phyloP scores from a whole-genome alignment of 2,888 invertebrate genomes.

The Branchipolynoe longqiensis region DNA sequence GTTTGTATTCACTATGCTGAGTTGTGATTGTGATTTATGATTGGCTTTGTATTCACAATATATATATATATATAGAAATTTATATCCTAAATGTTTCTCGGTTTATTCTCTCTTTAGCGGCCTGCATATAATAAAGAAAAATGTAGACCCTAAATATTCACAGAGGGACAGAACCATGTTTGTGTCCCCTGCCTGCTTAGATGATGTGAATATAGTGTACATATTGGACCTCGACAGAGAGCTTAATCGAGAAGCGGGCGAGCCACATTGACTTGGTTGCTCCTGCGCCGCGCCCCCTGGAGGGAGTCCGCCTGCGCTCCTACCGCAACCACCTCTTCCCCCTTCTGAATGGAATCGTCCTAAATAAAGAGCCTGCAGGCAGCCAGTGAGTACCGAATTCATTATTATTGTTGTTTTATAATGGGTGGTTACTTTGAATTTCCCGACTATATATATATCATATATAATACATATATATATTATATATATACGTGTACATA shows the following conservation, averaged over 20 bases:
- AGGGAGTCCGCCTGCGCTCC: slow-evolving; percentile 78
- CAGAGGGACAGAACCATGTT: too few relatives aligned
- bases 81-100: too few relatives aligned
- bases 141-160: too few relatives aligned
- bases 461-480: too few relatives aligned
- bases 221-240: slow-evolving; percentile 73
- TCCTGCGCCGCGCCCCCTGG: slow-evolving; percentile 89
- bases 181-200: too few relatives aligned
- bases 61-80: too few relatives aligned
- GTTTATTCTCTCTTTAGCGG: too few relatives aligned
- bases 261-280: slow-evolving; percentile 89
- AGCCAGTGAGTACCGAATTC: slow-evolving; percentile 83
- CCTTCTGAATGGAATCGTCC: slow-evolving; percentile 88
- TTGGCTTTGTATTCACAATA: too few relatives aligned
- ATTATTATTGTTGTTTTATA: neutral
- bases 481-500: too few relatives aligned
- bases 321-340: slow-evolving; percentile 88
- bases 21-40: too few relatives aligned
- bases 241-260: slow-evolving; percentile 83
- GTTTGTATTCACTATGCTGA: too few relatives aligned
- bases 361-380: slow-evolving; percentile 88
- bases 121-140: too few relatives aligned
- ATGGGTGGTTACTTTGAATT: neutral
- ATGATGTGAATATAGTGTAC: neutral
- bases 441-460: neutral